Conservation (phyloP, 2,113 vertebrate species). For the Phainopepla nitens region DNA sequence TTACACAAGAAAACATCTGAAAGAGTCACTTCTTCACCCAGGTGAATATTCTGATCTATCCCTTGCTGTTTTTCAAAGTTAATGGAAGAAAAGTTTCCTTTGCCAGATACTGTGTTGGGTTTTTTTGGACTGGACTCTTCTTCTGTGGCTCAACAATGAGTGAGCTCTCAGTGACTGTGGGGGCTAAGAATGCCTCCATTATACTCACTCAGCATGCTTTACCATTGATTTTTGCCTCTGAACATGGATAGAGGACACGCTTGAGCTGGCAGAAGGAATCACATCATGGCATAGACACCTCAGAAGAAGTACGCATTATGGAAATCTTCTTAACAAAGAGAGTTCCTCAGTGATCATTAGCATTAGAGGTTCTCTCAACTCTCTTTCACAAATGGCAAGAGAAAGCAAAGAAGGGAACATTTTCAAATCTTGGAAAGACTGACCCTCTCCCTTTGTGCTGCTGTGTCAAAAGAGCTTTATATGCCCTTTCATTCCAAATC, state of each 20-base stretch:
- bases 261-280: constrained; percentile 60
- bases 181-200: constrained; percentile 32
- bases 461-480: constrained; percentile 55
- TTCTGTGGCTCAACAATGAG: background rate
- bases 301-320: constrained; percentile 45
- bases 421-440: constrained; percentile 31
- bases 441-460: constrained; percentile 24
- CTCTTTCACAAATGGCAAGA: constrained; percentile 18
- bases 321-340: constrained; percentile 52
- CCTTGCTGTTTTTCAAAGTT: background rate
- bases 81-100: background rate
- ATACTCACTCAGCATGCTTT: constrained; percentile 28
- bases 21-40: background rate
- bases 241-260: constrained; percentile 51
- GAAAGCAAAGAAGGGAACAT: constrained; percentile 42
- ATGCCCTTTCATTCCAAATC: constrained; percentile 48
- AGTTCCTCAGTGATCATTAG: constrained; percentile 41
- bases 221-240: constrained; percentile 37
- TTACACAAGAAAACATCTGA: background rate
- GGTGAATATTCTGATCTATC: background rate
- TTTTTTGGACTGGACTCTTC: constrained; percentile 6
- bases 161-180: background rate
- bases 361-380: constrained; percentile 41
- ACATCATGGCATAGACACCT: constrained; percentile 41
- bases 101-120: background rate